Percentiles rank a stretch among this genome's conserved stretches.
Evolutionary conservation across 1,140 invertebrate genomes (phyloP).

Genomic region (Papilio machaon): DNA sequence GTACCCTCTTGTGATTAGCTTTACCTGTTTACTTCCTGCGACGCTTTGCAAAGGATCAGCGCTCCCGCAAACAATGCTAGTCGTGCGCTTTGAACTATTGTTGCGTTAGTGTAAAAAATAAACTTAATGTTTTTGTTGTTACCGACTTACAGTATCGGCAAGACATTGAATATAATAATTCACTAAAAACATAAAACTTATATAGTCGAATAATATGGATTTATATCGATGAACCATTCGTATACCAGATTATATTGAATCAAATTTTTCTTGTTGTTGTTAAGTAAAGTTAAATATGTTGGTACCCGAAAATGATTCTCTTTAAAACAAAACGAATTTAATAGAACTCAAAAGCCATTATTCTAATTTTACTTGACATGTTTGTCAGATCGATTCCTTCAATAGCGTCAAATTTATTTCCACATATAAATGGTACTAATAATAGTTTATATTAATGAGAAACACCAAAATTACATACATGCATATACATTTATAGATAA

Average conservation of each 20-base stretch:
- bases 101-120: conserved; percentile 1
- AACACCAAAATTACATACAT: not conserved
- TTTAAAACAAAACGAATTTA: no score
- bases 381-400: no score
- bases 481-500: not conserved
- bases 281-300: no score
- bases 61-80: conserved; percentile 12
- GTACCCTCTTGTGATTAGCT: not conserved
- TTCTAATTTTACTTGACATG: no score
- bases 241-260: no score
- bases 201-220: no score
- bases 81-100: conserved; percentile 20
- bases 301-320: no score
- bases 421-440: not conserved
- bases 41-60: conserved; percentile 11
- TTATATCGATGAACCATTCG: no score
- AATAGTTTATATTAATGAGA: not conserved
- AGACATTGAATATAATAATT: not conserved
- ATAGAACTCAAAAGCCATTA: no score
- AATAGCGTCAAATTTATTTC: no score
- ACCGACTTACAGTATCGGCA: not conserved
- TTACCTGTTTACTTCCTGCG: conserved; percentile 20
- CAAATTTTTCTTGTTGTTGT: no score
- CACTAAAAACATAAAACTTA: not conserved
- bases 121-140: not conserved